A percentile compares a stretch with the other conserved stretches of the same genome.
These are phyloP conservation scores for Microtus oregoni DNA, from an alignment of 2,113 vertebrate species.

Conservation along the genomic window DNA sequence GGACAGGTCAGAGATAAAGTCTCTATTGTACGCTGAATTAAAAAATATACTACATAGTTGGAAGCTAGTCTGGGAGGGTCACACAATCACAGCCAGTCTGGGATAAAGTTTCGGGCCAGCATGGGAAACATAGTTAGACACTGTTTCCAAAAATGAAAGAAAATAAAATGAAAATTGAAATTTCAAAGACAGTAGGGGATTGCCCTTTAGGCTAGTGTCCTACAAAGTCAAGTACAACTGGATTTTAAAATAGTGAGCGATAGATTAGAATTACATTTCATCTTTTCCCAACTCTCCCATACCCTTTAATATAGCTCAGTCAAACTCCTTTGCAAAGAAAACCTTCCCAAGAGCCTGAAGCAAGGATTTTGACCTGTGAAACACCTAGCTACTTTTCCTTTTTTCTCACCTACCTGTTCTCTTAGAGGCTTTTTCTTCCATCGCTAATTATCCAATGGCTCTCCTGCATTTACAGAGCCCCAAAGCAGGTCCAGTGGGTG, in stretches of 20 bases:
- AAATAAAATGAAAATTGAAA: not conserved
- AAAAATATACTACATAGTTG: constrained; percentile 6
- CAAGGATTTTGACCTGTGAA: constrained; percentile 59
- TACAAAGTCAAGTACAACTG: constrained; percentile 41
- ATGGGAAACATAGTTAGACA: not conserved
- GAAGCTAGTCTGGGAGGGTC: not conserved
- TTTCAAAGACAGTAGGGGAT: constrained; percentile 48
- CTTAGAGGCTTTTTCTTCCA: constrained; percentile 77
- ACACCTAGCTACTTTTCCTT: constrained; percentile 44
- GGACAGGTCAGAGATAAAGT: constrained; percentile 6
- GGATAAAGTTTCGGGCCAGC: not conserved
- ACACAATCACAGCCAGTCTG: not conserved
- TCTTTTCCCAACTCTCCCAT: constrained; percentile 20
- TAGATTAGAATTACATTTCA: not conserved
- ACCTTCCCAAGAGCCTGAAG: constrained; percentile 48
- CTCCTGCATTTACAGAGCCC: constrained; percentile 69
- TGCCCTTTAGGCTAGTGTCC: not conserved
- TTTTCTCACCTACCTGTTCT: constrained; percentile 79
- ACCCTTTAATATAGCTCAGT: constrained; percentile 32
- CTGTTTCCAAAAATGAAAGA: not conserved
- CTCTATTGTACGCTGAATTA: constrained; percentile 38
- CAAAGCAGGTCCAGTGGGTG: constrained; percentile 68
- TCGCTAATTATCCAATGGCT: constrained; percentile 65
- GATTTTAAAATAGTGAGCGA: not conserved
- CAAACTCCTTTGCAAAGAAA: constrained; percentile 48